phyloP scores from a whole-genome alignment of 1,140 invertebrate genomes.

The Choristoneura fumiferana region DNA sequence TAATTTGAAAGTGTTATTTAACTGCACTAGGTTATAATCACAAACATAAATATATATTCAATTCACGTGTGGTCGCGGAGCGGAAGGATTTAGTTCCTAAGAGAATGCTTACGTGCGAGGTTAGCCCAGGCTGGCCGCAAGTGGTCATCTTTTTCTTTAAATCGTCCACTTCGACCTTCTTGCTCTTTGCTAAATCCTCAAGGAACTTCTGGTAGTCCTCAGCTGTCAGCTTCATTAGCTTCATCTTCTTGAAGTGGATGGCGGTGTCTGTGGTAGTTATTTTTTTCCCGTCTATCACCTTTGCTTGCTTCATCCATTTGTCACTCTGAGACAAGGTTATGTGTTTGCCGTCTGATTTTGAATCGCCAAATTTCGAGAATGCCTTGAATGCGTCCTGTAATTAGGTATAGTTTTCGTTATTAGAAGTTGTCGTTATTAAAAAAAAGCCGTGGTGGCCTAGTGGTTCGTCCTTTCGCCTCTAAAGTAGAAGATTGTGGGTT shows the following conservation, averaged over 20 bases:
- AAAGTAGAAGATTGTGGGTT: too few species aligned
- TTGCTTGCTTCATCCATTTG: constrained; percentile 97
- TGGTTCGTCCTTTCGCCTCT: too few species aligned
- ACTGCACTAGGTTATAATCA: too few species aligned
- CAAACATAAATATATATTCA: too few species aligned
- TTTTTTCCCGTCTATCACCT: constrained; percentile 92
- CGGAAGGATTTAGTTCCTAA: too few species aligned
- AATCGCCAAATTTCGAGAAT: constrained; percentile 94
- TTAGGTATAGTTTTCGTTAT: background rate
- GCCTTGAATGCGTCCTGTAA: constrained; percentile 79
- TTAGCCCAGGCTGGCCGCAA: constrained; percentile 86
- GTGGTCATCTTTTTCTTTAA: constrained; percentile 88
- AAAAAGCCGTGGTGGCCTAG: too few species aligned
- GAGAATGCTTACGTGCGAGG: constrained; percentile 57
- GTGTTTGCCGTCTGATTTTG: constrained; percentile 90
- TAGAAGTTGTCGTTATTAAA: too few species aligned
- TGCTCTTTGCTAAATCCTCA: constrained; percentile 89
- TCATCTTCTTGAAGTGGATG: constrained; percentile 93
- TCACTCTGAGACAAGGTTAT: constrained; percentile 94
- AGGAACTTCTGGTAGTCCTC: constrained; percentile 90
- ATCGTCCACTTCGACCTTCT: constrained; percentile 86
- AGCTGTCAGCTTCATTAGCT: constrained; percentile 85
- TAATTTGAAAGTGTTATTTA: too few species aligned
- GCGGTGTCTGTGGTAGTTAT: constrained; percentile 94
- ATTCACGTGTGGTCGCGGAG: too few species aligned